A percentile compares a stretch with the other conserved stretches of the same genome.
Conservation (phyloP, 2,113 vertebrate species). For the Anas platyrhynchos region DNA sequence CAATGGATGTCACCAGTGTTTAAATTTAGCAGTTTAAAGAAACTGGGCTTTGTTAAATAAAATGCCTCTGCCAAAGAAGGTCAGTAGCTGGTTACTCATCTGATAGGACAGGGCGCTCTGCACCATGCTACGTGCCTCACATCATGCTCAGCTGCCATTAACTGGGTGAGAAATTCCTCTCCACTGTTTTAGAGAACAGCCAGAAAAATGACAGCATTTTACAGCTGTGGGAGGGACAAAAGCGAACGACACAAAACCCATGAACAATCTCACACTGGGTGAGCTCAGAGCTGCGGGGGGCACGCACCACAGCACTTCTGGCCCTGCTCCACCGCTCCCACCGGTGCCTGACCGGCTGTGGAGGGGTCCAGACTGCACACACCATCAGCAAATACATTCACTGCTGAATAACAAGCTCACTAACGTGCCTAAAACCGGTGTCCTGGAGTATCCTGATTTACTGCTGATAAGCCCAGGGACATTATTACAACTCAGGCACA, state of each 20-base stretch:
- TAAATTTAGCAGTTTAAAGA: neutral
- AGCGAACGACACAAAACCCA: rapidly evolving
- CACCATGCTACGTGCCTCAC: neutral
- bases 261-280: rapidly evolving
- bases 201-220: neutral
- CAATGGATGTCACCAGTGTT: slow-evolving; percentile 21
- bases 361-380: neutral
- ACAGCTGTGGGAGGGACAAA: neutral
- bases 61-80: neutral
- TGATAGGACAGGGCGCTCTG: neutral
- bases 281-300: neutral
- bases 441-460: neutral
- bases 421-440: no score
- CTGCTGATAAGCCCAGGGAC: neutral
- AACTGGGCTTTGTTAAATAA: neutral
- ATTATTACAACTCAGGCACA: neutral
- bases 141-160: neutral
- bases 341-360: no score
- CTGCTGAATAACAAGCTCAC: neutral
- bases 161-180: neutral
- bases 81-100: neutral
- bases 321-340: neutral
- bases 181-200: neutral
- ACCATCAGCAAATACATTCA: rapidly evolving
- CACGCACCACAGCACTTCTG: rapidly evolving